These are phyloP conservation scores for Epizoanthus fatuus DNA, from an alignment of 92 coral and sea anemone species.

Conservation along the genomic window DNA sequence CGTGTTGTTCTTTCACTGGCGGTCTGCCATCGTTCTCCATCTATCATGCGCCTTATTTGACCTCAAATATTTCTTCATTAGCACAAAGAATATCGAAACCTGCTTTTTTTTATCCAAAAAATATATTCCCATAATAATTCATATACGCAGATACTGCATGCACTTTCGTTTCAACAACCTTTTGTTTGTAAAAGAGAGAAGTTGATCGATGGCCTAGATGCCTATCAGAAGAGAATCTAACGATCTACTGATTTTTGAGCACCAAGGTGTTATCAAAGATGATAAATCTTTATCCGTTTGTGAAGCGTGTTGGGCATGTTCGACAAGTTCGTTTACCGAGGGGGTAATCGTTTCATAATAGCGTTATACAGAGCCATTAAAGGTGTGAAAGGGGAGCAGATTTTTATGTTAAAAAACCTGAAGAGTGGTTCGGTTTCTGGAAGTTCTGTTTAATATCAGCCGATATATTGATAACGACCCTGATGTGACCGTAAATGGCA, in stretches of 20 bases:
- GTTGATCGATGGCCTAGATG: background rate
- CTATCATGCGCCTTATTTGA: background rate
- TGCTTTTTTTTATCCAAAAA: background rate
- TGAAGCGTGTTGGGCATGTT: slow-evolving; percentile 24
- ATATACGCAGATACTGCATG: no score
- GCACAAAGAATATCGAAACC: background rate
- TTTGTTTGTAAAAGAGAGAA: no score
- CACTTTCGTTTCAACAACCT: no score
- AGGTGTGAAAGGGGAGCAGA: slow-evolving; percentile 37
- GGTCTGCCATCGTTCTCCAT: slow-evolving; percentile 13
- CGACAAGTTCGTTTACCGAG: background rate
- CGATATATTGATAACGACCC: slow-evolving; percentile 14
- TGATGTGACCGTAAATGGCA: slow-evolving; percentile 22
- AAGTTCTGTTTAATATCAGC: slow-evolving; percentile 12
- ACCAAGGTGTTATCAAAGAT: slow-evolving; percentile 29
- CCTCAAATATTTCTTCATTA: slow-evolving; percentile 16
- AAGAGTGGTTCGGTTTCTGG: background rate
- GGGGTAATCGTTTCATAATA: slow-evolving; percentile 24
- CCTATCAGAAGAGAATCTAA: slow-evolving; percentile 13
- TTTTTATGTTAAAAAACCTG: background rate
- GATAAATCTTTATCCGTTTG: slow-evolving; percentile 18
- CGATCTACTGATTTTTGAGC: slow-evolving; percentile 16
- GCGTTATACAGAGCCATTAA: background rate
- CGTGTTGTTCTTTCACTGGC: background rate
- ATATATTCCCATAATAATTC: no score